Evolutionary conservation across 2,113 vertebrate species (phyloP).

Genomic region (Lipophrys pholis): DNA sequence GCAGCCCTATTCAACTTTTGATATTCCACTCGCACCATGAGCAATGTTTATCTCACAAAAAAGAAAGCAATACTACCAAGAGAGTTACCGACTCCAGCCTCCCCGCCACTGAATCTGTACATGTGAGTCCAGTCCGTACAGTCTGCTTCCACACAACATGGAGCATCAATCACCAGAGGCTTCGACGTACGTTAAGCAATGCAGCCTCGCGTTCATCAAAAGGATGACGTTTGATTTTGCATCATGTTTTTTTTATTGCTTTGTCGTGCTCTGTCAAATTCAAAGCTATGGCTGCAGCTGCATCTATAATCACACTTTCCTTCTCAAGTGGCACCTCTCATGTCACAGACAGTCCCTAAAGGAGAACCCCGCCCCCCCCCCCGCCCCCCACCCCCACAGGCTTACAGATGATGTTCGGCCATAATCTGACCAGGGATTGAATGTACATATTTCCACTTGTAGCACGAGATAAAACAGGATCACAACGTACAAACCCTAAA

Average conservation of each 20-base stretch:
- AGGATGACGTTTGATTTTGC: slow-evolving; percentile 23
- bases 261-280: slow-evolving; percentile 20
- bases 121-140: neutral
- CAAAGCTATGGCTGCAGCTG: slow-evolving; percentile 6
- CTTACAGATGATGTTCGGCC: slow-evolving; percentile 22
- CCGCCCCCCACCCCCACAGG: neutral
- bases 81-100: too few species aligned
- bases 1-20: too few species aligned
- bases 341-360: slow-evolving; percentile 34
- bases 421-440: slow-evolving; percentile 33
- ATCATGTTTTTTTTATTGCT: slow-evolving; percentile 7
- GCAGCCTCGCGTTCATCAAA: slow-evolving; percentile 6
- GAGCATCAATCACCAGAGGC: neutral
- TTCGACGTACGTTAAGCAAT: neutral
- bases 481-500: neutral
- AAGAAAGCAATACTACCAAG: too few species aligned
- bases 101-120: too few species aligned
- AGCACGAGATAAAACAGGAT: neutral
- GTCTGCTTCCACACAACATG: neutral
- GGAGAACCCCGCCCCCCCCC: neutral
- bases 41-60: too few species aligned
- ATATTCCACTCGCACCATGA: too few species aligned
- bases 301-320: slow-evolving; percentile 36
- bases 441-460: neutral
- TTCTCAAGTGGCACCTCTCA: slow-evolving; percentile 37